Conservation (phyloP, 2,888 invertebrate species). For the Merodon equestris region DNA sequence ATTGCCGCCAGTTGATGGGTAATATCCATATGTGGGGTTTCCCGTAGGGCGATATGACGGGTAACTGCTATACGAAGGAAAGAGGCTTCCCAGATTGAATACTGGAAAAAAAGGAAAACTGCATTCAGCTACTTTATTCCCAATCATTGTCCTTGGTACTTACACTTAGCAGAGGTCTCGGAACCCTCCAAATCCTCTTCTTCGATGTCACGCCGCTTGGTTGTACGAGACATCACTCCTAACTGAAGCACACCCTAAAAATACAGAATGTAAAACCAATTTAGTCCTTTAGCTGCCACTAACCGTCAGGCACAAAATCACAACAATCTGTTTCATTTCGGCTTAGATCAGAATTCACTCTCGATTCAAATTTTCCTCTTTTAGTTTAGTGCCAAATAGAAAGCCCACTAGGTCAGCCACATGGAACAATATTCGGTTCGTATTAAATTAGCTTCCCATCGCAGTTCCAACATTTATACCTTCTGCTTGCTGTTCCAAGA, state of each 20-base stretch:
- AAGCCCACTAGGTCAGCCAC: conserved; percentile 45
- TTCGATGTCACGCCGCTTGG: conserved; percentile 15
- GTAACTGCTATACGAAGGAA: conserved; percentile 64
- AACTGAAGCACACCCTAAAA: conserved; percentile 34
- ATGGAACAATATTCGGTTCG: conserved; percentile 67
- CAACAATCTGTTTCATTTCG: conserved; percentile 28
- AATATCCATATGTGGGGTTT: conserved; percentile 63
- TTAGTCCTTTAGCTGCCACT: too few relatives aligned
- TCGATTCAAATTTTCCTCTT: conserved; percentile 5
- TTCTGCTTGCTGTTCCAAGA: conserved; percentile 39
- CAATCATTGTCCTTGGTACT: conserved; percentile 53
- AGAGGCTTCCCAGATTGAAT: conserved; percentile 79
- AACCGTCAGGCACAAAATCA: conserved; percentile 46
- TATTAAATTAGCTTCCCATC: conserved; percentile 69
- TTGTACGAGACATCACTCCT: conserved; percentile 8
- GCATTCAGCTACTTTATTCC: background rate
- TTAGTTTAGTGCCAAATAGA: conserved; percentile 9
- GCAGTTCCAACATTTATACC: conserved; percentile 69
- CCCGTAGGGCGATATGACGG: conserved; percentile 48
- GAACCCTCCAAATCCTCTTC: conserved; percentile 73
- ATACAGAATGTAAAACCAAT: background rate
- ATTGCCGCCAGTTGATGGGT: conserved; percentile 50
- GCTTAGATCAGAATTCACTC: conserved; percentile 26
- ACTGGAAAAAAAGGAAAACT: conserved; percentile 70
- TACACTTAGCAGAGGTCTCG: conserved; percentile 76